These are phyloP conservation scores for Proteles cristata DNA, from an alignment of 2,113 vertebrate genomes.

Conservation along the genomic window DNA sequence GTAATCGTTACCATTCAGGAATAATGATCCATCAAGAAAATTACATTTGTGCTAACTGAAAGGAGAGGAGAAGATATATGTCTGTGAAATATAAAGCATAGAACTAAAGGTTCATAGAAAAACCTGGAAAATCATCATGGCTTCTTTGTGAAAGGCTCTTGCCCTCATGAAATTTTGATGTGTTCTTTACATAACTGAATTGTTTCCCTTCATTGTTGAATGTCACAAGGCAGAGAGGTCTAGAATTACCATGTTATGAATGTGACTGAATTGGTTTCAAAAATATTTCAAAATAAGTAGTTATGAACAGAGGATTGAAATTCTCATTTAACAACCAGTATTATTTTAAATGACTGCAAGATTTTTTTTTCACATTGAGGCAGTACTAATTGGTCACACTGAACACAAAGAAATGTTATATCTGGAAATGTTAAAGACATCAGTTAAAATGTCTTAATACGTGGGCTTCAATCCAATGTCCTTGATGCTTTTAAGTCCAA, in stretches of 20 bases:
- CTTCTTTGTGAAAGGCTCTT: constrained; percentile 72
- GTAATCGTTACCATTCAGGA: constrained; percentile 51
- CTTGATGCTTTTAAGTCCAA: constrained; percentile 44
- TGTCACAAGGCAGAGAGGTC: constrained; percentile 66
- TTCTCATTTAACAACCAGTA: constrained; percentile 69
- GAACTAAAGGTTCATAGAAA: constrained; percentile 53
- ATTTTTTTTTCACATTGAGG: background rate
- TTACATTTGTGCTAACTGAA: constrained; percentile 58
- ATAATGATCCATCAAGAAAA: constrained; percentile 68
- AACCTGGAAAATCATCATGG: constrained; percentile 48
- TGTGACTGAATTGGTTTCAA: constrained; percentile 66
- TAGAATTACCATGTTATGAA: constrained; percentile 76
- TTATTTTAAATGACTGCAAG: constrained; percentile 66
- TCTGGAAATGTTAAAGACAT: constrained; percentile 51
- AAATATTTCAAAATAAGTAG: constrained; percentile 73
- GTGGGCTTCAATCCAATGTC: background rate
- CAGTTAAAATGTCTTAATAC: constrained; percentile 41
- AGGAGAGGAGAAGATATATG: background rate
- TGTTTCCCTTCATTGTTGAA: constrained; percentile 72
- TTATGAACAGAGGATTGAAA: constrained; percentile 61
- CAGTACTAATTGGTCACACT: constrained; percentile 28
- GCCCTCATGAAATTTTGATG: constrained; percentile 60
- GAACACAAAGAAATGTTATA: constrained; percentile 47
- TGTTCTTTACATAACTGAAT: constrained; percentile 61
- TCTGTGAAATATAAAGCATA: constrained; percentile 43